These are phyloP conservation scores for Glaucopsyche alexis DNA, from an alignment of 2,888 invertebrate species.

Conservation along the genomic window DNA sequence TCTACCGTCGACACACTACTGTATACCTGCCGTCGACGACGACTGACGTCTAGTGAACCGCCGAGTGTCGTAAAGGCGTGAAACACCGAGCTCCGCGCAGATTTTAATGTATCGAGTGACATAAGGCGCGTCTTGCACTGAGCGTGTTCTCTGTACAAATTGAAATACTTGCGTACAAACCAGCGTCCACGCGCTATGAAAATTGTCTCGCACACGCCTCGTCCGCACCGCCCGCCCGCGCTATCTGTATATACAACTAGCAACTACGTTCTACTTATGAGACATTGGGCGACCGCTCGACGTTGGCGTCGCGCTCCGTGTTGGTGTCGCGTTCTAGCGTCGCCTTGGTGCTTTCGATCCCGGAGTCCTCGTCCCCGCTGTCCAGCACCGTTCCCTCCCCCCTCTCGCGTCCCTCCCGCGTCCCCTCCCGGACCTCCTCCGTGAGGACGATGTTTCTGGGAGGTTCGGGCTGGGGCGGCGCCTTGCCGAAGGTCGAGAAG, in stretches of 20 bases:
- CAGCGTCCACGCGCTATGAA: no score
- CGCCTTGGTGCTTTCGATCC: constrained; percentile 82
- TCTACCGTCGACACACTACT: not conserved
- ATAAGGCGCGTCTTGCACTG: no score
- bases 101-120: no score
- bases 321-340: constrained; percentile 73
- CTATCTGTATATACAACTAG: not conserved
- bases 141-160: no score
- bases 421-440: constrained; percentile 50
- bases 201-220: not conserved
- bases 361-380: constrained; percentile 83
- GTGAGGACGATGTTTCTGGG: constrained; percentile 60
- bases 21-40: not conserved
- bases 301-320: not conserved
- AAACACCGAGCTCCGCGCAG: no score
- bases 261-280: constrained; percentile 47
- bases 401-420: constrained; percentile 59
- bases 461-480: constrained; percentile 44
- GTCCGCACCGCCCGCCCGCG: not conserved
- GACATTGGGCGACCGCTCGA: constrained; percentile 53
- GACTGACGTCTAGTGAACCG: no score
- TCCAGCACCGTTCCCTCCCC: constrained; percentile 82
- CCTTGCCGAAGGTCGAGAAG: constrained; percentile 81
- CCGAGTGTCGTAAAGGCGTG: no score
- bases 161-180: no score